These are phyloP conservation scores for Semicossyphus pulcher DNA, from an alignment of 2,113 vertebrate species.

Conservation along the genomic window DNA sequence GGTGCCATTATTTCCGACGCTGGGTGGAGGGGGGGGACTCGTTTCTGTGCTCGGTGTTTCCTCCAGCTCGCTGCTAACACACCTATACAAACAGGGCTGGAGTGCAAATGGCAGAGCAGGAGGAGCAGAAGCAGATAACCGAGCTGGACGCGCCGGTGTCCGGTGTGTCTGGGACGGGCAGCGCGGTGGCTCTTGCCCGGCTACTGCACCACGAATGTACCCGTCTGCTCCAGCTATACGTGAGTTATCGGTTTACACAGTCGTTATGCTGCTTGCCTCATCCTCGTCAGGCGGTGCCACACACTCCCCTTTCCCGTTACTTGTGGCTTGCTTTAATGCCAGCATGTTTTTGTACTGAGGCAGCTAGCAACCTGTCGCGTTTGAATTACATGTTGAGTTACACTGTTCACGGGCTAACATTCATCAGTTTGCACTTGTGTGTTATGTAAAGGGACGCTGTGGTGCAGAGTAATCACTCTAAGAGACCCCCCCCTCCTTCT, in stretches of 20 bases:
- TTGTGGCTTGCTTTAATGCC: neutral
- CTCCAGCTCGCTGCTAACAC: constrained; percentile 39
- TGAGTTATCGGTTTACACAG: constrained; percentile 65
- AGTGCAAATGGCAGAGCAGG: constrained; percentile 71
- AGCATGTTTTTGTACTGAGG: constrained; percentile 1
- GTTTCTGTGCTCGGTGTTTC: constrained; percentile 1
- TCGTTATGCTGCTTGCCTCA: neutral
- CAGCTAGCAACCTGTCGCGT: constrained; percentile 58
- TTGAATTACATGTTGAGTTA: neutral
- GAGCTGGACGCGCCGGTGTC: constrained; percentile 46
- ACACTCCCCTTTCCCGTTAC: constrained; percentile 23
- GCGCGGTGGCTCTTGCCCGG: constrained; percentile 76
- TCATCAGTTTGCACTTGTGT: neutral
- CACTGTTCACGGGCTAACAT: neutral
- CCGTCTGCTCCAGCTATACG: constrained; percentile 78
- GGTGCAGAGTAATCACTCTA: constrained; percentile 47
- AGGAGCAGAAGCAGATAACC: constrained; percentile 50
- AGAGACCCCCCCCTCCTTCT: constrained; percentile 6
- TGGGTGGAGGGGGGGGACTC: neutral
- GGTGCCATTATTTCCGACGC: neutral
- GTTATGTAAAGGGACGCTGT: constrained; percentile 1
- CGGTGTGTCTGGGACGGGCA: constrained; percentile 51
- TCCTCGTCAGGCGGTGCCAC: neutral
- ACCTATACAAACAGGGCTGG: constrained; percentile 32
- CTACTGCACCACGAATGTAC: constrained; percentile 77